Evolutionary conservation across 2,888 invertebrate genomes (phyloP).

Genomic region (Ormyrus thymus): DNA sequence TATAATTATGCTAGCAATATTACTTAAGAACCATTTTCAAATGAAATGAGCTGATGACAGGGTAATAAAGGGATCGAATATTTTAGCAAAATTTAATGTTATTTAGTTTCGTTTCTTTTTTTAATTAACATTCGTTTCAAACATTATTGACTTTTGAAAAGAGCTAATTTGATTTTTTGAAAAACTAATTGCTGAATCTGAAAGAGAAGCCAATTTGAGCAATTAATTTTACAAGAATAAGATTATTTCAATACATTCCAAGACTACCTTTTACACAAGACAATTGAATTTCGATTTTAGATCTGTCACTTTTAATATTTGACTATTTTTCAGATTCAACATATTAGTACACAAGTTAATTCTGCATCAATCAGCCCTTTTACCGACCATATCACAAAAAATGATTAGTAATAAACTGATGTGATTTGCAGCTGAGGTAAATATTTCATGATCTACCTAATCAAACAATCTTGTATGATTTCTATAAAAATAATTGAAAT

Average conservation of each 20-base stretch:
- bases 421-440: too few relatives aligned
- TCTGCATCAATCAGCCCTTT: too few relatives aligned
- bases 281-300: too few relatives aligned
- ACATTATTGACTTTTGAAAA: background rate
- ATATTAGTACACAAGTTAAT: too few relatives aligned
- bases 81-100: constrained; percentile 17
- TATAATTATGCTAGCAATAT: background rate
- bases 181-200: constrained; percentile 31
- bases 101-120: constrained; percentile 7
- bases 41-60: background rate
- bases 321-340: too few relatives aligned
- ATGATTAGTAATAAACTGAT: too few relatives aligned
- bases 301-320: too few relatives aligned
- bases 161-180: background rate
- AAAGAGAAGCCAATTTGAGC: background rate
- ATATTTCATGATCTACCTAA: too few relatives aligned
- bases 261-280: too few relatives aligned
- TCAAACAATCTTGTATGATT: background rate
- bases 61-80: constrained; percentile 46
- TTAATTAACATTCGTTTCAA: background rate
- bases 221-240: too few relatives aligned
- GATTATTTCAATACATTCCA: too few relatives aligned
- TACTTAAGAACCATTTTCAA: constrained; percentile 12
- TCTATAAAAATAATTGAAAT: constrained; percentile 1
- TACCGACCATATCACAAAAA: too few relatives aligned